These are phyloP conservation scores for Drosophila simulans DNA, from an alignment of 1,140 invertebrate genomes.

Conservation along the genomic window DNA sequence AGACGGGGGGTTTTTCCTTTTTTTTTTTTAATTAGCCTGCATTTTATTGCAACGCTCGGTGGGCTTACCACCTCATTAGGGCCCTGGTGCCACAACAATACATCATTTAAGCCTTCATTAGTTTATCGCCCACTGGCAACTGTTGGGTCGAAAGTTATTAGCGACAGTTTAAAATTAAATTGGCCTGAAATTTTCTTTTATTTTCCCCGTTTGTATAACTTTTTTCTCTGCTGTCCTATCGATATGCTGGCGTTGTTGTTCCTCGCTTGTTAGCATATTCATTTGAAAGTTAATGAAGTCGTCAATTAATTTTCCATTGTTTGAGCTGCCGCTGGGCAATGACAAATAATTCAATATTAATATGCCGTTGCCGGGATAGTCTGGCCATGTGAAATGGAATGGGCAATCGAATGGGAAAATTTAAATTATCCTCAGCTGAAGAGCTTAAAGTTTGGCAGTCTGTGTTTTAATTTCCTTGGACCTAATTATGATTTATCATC, in stretches of 20 bases:
- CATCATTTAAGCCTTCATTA: conserved; percentile 80
- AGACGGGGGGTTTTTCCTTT: conserved; percentile 8
- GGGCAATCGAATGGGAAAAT: not conserved
- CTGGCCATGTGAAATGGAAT: not conserved
- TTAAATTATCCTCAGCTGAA: conserved; percentile 18
- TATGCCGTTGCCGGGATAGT: conserved; percentile 8
- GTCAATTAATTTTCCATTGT: conserved; percentile 79
- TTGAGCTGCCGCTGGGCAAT: conserved; percentile 57
- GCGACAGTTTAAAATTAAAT: conserved; percentile 81
- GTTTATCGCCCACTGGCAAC: conserved; percentile 63
- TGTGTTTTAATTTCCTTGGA: conserved; percentile 1
- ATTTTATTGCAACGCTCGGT: conserved; percentile 59
- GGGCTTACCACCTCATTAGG: conserved; percentile 26
- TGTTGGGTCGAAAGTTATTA: conserved; percentile 74
- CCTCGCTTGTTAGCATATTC: conserved; percentile 65
- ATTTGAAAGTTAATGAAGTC: conserved; percentile 79
- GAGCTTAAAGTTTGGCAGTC: conserved; percentile 10
- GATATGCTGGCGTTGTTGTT: not conserved
- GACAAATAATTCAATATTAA: conserved; percentile 65
- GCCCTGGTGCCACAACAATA: conserved; percentile 58
- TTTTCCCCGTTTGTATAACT: conserved; percentile 14
- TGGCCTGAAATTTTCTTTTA: conserved; percentile 44
- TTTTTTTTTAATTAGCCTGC: conserved; percentile 77
- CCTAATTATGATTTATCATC: conserved; percentile 36
- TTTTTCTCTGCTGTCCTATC: too few relatives aligned